These are phyloP conservation scores for Glaucomys volans DNA, from an alignment of 2,113 vertebrate genomes.

Conservation along the genomic window DNA sequence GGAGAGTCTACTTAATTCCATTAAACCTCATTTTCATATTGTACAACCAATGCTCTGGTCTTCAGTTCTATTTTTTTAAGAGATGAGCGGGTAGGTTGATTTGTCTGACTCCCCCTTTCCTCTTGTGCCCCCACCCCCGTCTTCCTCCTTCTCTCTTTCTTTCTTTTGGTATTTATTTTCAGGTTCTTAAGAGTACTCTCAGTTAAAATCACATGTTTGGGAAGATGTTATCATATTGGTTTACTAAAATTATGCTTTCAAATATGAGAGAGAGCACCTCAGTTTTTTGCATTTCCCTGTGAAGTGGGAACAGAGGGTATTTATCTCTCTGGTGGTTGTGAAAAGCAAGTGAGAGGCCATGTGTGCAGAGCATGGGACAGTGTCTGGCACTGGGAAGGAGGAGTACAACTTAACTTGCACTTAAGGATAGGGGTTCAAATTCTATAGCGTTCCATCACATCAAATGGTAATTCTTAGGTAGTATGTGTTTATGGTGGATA, in stretches of 20 bases:
- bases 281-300: neutral
- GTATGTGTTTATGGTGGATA: neutral
- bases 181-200: neutral
- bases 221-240: neutral
- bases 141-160: no score
- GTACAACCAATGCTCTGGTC: neutral
- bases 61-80: neutral
- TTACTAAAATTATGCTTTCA: neutral
- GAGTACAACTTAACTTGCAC: neutral
- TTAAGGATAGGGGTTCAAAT: neutral
- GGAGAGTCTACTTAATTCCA: neutral
- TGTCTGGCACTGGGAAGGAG: neutral
- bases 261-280: neutral
- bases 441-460: neutral
- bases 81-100: neutral
- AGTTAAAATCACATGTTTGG: neutral
- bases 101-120: neutral
- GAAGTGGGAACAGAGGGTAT: neutral
- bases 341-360: neutral
- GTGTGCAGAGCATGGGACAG: neutral
- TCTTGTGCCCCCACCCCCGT: accelerated
- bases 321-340: neutral
- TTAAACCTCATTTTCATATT: neutral
- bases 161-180: neutral
- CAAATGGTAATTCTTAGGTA: neutral